Evolutionary conservation across 2,113 vertebrate species (phyloP).

Genomic region (Anguilla japonica): DNA sequence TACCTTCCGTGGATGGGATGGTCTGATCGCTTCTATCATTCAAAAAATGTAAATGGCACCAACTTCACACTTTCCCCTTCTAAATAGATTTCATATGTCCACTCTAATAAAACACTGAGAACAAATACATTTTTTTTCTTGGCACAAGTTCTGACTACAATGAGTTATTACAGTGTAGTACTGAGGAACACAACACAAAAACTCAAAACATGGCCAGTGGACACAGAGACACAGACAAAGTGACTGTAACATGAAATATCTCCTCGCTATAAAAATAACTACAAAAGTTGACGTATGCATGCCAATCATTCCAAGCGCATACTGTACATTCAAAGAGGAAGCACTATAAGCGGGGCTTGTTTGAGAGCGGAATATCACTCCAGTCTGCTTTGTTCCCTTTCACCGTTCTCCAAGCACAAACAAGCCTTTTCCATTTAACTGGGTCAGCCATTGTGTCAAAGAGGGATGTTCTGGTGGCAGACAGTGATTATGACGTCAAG

Average conservation of each 20-base stretch:
- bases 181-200: background rate
- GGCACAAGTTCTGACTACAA: no score
- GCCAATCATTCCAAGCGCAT: background rate
- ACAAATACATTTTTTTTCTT: no score
- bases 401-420: background rate
- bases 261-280: background rate
- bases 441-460: conserved; percentile 53
- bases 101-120: no score
- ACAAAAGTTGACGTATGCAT: background rate
- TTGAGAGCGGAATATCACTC: background rate
- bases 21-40: no score
- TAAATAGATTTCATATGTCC: no score
- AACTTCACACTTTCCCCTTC: no score
- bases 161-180: background rate
- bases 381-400: no score
- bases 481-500: conserved; percentile 43
- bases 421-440: conserved; percentile 44
- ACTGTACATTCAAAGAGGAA: background rate
- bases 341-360: background rate
- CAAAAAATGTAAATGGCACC: no score
- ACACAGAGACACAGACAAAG: background rate
- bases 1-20: no score
- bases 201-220: background rate
- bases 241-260: background rate
- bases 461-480: conserved; percentile 42